Percentiles rank a stretch among this genome's conserved stretches.
Conservation (phyloP, 2,888 invertebrate genomes). For the Homarus gammarus region DNA sequence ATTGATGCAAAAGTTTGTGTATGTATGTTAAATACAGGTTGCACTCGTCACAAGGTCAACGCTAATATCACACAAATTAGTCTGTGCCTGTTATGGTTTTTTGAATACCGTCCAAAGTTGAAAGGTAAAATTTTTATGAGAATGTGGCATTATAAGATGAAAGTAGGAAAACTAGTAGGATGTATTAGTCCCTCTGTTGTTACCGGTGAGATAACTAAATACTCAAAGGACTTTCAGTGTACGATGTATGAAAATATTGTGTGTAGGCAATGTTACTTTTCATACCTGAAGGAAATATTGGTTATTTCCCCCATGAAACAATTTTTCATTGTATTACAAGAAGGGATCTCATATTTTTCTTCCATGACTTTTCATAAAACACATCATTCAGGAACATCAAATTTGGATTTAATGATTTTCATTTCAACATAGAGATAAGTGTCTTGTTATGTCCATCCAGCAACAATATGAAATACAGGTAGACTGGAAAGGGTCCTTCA, state of each 20-base stretch:
- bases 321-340: too few species aligned
- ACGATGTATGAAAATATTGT: too few species aligned
- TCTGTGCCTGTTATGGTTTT: slow-evolving; percentile 38
- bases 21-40: background rate
- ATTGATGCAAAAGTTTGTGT: background rate
- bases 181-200: background rate
- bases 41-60: background rate
- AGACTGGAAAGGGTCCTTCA: background rate
- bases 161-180: background rate
- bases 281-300: background rate
- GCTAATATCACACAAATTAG: slow-evolving; percentile 14
- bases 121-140: background rate
- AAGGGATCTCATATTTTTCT: too few species aligned
- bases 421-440: too few species aligned
- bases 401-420: too few species aligned
- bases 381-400: too few species aligned
- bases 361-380: too few species aligned
- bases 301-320: too few species aligned
- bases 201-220: background rate
- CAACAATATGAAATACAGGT: background rate
- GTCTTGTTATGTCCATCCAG: too few species aligned
- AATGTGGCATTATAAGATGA: background rate
- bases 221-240: background rate
- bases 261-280: background rate
- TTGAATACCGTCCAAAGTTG: slow-evolving; percentile 48